Conservation (phyloP, 1,140 invertebrate genomes). For the Lepidurus packardi region DNA sequence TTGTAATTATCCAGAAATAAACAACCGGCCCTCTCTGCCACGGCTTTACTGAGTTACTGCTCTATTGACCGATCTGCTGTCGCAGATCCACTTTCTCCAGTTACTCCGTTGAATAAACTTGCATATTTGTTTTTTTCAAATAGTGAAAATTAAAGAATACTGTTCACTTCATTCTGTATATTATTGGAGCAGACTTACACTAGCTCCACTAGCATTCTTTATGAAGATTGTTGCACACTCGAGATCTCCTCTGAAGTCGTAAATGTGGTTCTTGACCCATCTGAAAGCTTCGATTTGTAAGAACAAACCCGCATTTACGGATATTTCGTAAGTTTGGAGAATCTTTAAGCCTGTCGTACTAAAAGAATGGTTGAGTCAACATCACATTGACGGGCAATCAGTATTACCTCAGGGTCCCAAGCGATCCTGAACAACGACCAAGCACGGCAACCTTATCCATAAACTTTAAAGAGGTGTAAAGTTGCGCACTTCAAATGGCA, state of each 20-base stretch:
- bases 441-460: slow-evolving; percentile 43
- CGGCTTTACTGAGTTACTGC: slow-evolving; percentile 39
- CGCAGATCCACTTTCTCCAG: slow-evolving; percentile 42
- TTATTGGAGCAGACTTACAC: slow-evolving; percentile 37
- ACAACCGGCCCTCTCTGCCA: slow-evolving; percentile 43
- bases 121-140: neutral
- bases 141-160: neutral
- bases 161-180: neutral
- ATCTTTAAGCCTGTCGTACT: slow-evolving; percentile 38
- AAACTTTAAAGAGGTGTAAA: slow-evolving; percentile 37
- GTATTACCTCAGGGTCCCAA: slow-evolving; percentile 43
- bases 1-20: slow-evolving; percentile 42
- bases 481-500: neutral
- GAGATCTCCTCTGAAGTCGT: slow-evolving; percentile 52
- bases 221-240: slow-evolving; percentile 54
- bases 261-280: slow-evolving; percentile 45
- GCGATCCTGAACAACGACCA: slow-evolving; percentile 43
- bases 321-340: slow-evolving; percentile 36
- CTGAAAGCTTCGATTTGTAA: slow-evolving; percentile 44
- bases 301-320: slow-evolving; percentile 47
- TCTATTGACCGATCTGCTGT: slow-evolving; percentile 43
- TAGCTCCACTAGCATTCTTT: slow-evolving; percentile 54
- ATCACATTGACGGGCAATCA: neutral
- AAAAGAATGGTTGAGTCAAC: neutral
- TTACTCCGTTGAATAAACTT: slow-evolving; percentile 41